phyloP scores from a whole-genome alignment of 1,140 invertebrate genomes.

The Hyphantria cunea region DNA sequence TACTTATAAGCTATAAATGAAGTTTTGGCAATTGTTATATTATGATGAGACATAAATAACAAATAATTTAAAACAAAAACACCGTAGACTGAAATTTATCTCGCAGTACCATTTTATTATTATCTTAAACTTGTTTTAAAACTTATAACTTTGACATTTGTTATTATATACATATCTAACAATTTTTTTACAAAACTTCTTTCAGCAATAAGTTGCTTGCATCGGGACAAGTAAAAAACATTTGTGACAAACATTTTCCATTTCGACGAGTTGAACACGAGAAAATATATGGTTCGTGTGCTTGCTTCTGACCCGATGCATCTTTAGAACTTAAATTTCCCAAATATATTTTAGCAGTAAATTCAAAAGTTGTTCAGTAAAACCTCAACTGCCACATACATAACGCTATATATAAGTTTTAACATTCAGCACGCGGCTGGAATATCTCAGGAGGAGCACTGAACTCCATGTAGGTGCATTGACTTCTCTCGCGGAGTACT shows the following conservation, averaged over 20 bases:
- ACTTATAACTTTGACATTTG: no score
- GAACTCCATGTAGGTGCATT: slow-evolving; percentile 59
- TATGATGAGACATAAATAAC: no score
- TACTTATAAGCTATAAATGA: no score
- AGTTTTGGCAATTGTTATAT: no score
- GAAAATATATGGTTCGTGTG: slow-evolving; percentile 18
- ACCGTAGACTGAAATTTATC: no score
- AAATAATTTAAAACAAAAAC: no score
- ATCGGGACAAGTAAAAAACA: no score
- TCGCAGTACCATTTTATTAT: no score
- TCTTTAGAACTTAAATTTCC: slow-evolving; percentile 28
- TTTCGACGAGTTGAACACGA: slow-evolving; percentile 18
- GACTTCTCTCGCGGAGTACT: slow-evolving; percentile 39
- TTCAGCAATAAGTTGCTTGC: no score
- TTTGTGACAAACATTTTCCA: slow-evolving; percentile 22
- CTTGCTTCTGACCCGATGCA: slow-evolving; percentile 18
- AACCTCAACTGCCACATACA: slow-evolving; percentile 41
- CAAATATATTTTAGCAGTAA: slow-evolving; percentile 29
- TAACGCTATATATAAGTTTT: slow-evolving; percentile 44
- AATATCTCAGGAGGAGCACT: slow-evolving; percentile 50
- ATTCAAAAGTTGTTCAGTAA: slow-evolving; percentile 32
- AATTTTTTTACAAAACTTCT: no score
- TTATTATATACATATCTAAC: no score
- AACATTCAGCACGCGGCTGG: slow-evolving; percentile 53
- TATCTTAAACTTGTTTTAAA: background rate